phyloP scores from a whole-genome alignment of 1,140 invertebrate genomes.

The Tetramorium alpestre region DNA sequence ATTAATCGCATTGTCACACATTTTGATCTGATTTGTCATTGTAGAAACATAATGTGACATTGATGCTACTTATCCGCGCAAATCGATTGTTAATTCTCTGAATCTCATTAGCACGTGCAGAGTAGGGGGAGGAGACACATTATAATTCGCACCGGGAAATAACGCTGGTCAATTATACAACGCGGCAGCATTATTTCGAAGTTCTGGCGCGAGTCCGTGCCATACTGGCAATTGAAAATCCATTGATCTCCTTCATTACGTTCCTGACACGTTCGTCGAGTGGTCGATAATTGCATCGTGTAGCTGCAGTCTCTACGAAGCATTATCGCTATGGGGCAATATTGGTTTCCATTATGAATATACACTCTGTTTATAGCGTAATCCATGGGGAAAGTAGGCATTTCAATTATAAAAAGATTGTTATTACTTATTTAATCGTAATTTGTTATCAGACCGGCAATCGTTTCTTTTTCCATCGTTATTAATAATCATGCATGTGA shows the following conservation, averaged over 20 bases:
- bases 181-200: slow-evolving; percentile 28
- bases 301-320: slow-evolving; percentile 41
- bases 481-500: not conserved
- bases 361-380: slow-evolving; percentile 33
- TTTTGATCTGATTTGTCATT: slow-evolving; percentile 40
- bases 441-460: not conserved
- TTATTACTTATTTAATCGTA: not conserved
- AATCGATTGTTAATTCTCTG: slow-evolving; percentile 49
- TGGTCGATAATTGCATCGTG: slow-evolving; percentile 56
- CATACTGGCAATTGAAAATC: slow-evolving; percentile 57
- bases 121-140: not conserved
- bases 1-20: not conserved
- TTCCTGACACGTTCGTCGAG: slow-evolving; percentile 65
- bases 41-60: slow-evolving; percentile 6
- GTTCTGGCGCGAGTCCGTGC: slow-evolving; percentile 12
- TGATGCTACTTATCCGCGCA: slow-evolving; percentile 7
- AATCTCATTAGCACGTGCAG: slow-evolving; percentile 40
- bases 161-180: slow-evolving; percentile 53
- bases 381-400: slow-evolving; percentile 4
- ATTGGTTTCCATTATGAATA: slow-evolving; percentile 52
- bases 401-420: not conserved
- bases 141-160: slow-evolving; percentile 31
- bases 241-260: slow-evolving; percentile 69
- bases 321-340: slow-evolving; percentile 61
- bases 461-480: not conserved